Evolutionary conservation across 1,140 invertebrate genomes (phyloP), one percentile per base, ranked within the genome.

Genomic region (Bathynomus jamesi): DNA sequence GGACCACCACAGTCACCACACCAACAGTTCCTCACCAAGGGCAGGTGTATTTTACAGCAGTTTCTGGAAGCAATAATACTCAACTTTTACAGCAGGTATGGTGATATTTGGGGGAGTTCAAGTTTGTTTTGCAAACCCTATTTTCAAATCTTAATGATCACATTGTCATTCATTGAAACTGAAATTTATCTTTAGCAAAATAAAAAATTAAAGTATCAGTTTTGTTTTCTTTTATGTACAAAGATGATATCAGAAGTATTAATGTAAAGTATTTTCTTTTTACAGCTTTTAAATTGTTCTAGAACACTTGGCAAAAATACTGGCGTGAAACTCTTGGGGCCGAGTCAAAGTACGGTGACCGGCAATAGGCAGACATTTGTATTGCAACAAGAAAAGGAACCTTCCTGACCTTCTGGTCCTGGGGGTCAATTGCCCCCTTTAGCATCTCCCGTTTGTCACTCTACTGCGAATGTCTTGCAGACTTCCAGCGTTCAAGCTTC

Each of bases 401-500:
- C 73, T 8, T 74, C 73, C 69, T 74, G 73, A 74, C 73, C 73
- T 74, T 69, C 73, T 53, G 73, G 68, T 64, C 32, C 65, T 30
- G 73, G 73, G 69, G 73, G 73, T 73, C 72, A 73, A 8, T 7
- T 40, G 24, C 72, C 72, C 67, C 69, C 72, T 32, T 69, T 68
- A 73, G 68, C 72, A 67, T 68, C 69, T 40, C 67, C 72, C 29
- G 69, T 73, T 69, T 69, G 64, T 61, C 72, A 69, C 32, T 73
- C 72, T 27, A 30, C 61, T 24, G 72, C 64, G 46, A 68, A 70
- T 65, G 72, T 67, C 63, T 73, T 73, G 53, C 72, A 65, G 28
- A 68, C 63, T 28, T 63, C 28, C n/a, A 46, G 64, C 10, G 62
- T 28, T 13, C 5, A 61, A 67, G 5, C 72, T 61, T 31, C 67